Percentiles rank a stretch among this genome's conserved stretches.
Conservation (phyloP, 92 coral and sea anemone genomes). For the Palythoa grandiflora region DNA sequence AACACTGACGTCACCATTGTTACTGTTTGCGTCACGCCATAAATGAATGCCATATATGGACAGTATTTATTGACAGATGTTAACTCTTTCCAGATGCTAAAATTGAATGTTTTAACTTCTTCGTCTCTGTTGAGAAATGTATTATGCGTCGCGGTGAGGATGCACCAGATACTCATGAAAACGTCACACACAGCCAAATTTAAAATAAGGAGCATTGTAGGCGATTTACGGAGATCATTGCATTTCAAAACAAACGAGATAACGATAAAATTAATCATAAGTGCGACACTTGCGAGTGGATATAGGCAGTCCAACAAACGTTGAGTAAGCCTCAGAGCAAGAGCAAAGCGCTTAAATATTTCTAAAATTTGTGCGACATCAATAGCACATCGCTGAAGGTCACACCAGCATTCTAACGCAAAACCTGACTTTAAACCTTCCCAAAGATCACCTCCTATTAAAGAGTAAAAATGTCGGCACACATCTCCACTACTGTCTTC, state of each 20-base stretch:
- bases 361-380: neutral
- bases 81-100: neutral
- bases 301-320: neutral
- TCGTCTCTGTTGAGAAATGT: too few species aligned
- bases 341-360: too few species aligned
- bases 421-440: neutral
- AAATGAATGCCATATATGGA: neutral
- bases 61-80: neutral
- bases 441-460: neutral
- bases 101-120: neutral
- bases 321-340: neutral
- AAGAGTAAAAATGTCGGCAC: neutral
- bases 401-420: too few species aligned
- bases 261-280: neutral
- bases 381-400: too few species aligned
- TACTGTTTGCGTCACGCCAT: neutral
- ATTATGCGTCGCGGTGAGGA: neutral
- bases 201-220: neutral
- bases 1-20: neutral
- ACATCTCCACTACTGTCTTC: neutral
- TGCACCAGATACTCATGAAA: neutral
- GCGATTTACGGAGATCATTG: neutral
- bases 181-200: slow-evolving; percentile 6
- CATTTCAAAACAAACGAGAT: neutral
- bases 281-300: neutral